Percentiles rank a stretch among this genome's conserved stretches.
Evolutionary conservation across 1,140 invertebrate species (phyloP).

Genomic region (Heterodera carotae): DNA sequence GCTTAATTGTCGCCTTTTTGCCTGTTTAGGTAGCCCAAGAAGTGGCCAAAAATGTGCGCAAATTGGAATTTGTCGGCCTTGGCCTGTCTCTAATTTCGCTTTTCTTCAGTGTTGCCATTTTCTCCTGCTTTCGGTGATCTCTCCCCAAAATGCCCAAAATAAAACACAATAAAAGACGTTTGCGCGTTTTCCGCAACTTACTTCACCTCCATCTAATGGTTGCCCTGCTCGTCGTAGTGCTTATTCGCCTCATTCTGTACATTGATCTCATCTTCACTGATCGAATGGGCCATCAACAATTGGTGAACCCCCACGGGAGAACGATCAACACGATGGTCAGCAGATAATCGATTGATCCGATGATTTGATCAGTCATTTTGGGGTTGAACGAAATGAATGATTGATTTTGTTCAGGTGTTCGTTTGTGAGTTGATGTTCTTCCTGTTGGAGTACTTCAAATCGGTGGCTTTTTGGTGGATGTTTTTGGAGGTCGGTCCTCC

Average conservation of each 20-base stretch:
- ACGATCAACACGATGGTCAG: constrained; percentile 79
- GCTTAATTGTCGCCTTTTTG: background rate
- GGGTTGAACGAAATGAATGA: background rate
- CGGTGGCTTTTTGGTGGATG: constrained; percentile 92
- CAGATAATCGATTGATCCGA: constrained; percentile 28
- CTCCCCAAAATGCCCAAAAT: background rate
- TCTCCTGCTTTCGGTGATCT: constrained; percentile 78
- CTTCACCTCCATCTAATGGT: constrained; percentile 86
- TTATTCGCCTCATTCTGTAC: constrained; percentile 81
- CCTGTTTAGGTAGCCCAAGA: constrained; percentile 71
- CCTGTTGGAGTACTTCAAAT: constrained; percentile 81
- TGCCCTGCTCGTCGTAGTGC: constrained; percentile 81
- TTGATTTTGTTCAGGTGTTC: constrained; percentile 71
- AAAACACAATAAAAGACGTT: constrained; percentile 70
- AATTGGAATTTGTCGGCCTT: constrained; percentile 80
- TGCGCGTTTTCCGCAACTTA: constrained; percentile 81
- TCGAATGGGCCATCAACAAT: constrained; percentile 55
- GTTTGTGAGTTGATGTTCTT: constrained; percentile 79
- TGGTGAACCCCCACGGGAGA: constrained; percentile 40
- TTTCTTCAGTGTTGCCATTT: constrained; percentile 77
- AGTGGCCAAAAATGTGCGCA: constrained; percentile 76
- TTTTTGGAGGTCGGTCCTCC: constrained; percentile 73
- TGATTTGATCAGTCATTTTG: no score
- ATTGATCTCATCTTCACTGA: constrained; percentile 76
- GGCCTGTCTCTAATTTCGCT: constrained; percentile 78